A percentile compares a stretch with the other conserved stretches of the same genome.
phyloP scores from a whole-genome alignment of 1,140 invertebrate genomes.

The Triops cancriformis region DNA sequence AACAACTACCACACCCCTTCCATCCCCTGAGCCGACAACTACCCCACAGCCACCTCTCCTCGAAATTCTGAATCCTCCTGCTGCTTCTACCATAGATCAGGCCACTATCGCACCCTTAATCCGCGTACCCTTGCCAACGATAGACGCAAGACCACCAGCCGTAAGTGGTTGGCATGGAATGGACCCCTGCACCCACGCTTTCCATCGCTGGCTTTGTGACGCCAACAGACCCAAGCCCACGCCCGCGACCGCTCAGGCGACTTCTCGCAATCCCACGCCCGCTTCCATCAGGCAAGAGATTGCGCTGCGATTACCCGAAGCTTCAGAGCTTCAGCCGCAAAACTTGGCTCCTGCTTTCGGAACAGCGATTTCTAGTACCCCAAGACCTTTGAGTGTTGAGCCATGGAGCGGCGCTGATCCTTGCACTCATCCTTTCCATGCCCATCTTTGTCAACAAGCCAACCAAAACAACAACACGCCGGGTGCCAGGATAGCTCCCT shows the following conservation, averaged over 20 bases:
- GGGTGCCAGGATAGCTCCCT: not conserved
- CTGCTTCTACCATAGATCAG: not conserved
- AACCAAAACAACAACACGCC: not conserved
- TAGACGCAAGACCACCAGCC: not conserved
- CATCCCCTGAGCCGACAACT: not conserved
- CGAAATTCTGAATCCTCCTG: not conserved
- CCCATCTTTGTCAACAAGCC: slow-evolving; percentile 15
- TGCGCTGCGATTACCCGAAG: slow-evolving; percentile 14
- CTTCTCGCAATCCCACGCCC: not conserved
- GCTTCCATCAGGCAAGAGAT: not conserved
- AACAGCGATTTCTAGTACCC: not conserved
- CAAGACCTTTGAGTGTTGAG: slow-evolving; percentile 1
- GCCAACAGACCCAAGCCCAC: not conserved
- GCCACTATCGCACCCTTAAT: not conserved
- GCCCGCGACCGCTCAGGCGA: not conserved
- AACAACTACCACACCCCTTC: not conserved
- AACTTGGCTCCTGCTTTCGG: not conserved
- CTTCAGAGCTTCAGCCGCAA: not conserved
- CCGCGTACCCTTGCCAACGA: not conserved
- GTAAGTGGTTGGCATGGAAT: slow-evolving; percentile 18
- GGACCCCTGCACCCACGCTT: slow-evolving; percentile 21
- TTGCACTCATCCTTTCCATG: slow-evolving; percentile 24
- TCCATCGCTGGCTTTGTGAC: slow-evolving; percentile 23
- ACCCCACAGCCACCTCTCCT: not conserved
- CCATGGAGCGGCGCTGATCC: slow-evolving; percentile 24